Conservation (phyloP, 2,113 vertebrate genomes). For the Leuciscus idus region DNA sequence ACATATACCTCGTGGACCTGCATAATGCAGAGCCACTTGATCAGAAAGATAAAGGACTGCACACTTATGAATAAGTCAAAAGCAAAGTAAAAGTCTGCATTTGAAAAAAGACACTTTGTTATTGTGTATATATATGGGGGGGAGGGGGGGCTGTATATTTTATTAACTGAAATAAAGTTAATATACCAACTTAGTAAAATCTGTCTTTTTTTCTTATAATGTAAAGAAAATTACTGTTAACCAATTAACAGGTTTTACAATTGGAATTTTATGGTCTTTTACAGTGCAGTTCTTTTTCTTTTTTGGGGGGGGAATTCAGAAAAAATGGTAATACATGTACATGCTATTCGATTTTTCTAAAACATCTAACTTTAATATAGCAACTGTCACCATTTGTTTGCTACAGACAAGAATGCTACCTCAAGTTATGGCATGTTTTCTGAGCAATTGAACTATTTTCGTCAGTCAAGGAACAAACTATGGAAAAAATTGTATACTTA, state of each 20-base stretch:
- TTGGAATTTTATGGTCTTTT: too few species aligned
- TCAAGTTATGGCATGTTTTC: neutral
- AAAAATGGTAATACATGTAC: neutral
- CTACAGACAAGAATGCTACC: neutral
- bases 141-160: too few species aligned
- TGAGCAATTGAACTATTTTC: neutral
- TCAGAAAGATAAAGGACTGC: slow-evolving; percentile 7
- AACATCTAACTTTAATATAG: neutral
- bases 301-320: too few species aligned
- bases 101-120: neutral
- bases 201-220: too few species aligned
- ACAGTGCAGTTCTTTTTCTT: too few species aligned
- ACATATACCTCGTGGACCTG: neutral
- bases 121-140: too few species aligned
- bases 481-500: neutral
- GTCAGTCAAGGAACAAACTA: neutral
- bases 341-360: neutral
- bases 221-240: too few species aligned
- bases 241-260: too few species aligned
- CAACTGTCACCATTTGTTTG: neutral
- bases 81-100: neutral
- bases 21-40: neutral
- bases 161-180: neutral
- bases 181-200: too few species aligned
- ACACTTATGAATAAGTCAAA: slow-evolving; percentile 38